Conservation (phyloP, 2,113 vertebrate genomes). For the Ranitomeya variabilis region DNA sequence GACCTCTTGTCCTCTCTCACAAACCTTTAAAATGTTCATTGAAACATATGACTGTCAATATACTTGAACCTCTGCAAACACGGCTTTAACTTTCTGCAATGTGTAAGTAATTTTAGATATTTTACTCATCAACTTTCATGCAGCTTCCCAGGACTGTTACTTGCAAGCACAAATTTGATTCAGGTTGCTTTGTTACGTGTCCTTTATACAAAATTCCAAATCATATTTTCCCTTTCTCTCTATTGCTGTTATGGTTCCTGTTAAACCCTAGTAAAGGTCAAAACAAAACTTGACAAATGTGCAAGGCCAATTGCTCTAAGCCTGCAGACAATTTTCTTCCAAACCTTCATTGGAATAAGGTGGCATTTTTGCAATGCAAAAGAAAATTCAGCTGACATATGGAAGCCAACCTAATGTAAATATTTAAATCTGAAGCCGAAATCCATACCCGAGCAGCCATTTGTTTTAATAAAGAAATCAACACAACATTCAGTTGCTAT, state of each 20-base stretch:
- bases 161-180: background rate
- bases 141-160: background rate
- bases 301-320: background rate
- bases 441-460: background rate
- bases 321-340: slow-evolving; percentile 18
- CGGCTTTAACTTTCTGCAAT: background rate
- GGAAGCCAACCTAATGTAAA: slow-evolving; percentile 7
- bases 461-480: slow-evolving; percentile 28
- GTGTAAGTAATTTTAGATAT: background rate
- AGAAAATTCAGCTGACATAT: background rate
- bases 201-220: background rate
- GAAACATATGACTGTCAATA: background rate
- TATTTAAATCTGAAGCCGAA: background rate
- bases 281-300: slow-evolving; percentile 24
- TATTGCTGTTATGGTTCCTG: slow-evolving; percentile 11
- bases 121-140: background rate
- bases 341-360: background rate
- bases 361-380: background rate
- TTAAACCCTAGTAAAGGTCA: background rate
- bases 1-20: too few species aligned
- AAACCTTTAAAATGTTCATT: background rate
- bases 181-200: background rate
- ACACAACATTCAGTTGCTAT: slow-evolving; percentile 19
- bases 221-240: background rate
- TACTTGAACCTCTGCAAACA: background rate